Conservation (phyloP, 1,140 invertebrate species). For the Hormaphis cornu region DNA sequence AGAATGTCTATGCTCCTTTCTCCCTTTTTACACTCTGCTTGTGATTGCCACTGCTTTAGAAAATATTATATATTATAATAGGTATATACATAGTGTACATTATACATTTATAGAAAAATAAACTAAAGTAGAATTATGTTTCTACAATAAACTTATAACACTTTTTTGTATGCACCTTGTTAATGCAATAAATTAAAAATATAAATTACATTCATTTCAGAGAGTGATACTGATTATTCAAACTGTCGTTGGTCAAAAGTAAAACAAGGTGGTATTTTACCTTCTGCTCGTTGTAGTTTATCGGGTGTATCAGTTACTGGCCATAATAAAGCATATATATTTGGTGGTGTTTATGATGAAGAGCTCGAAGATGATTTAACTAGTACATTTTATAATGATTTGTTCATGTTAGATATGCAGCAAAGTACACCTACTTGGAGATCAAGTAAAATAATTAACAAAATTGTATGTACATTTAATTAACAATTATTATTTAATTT, state of each 20-base stretch:
- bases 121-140: no score
- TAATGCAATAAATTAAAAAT: no score
- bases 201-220: slow-evolving; percentile 42
- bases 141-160: no score
- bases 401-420: slow-evolving; percentile 66
- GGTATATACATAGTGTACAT: background rate
- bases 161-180: no score
- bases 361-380: slow-evolving; percentile 71
- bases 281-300: slow-evolving; percentile 57
- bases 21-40: no score
- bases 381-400: slow-evolving; percentile 74
- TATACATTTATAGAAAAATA: background rate
- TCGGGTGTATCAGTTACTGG: slow-evolving; percentile 45
- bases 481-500: slow-evolving; percentile 47
- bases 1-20: no score
- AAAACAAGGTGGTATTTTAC: slow-evolving; percentile 57
- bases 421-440: slow-evolving; percentile 58
- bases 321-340: slow-evolving; percentile 56
- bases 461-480: slow-evolving; percentile 37
- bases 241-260: slow-evolving; percentile 69
- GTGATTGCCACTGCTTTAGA: no score
- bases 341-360: slow-evolving; percentile 69
- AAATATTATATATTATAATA: no score
- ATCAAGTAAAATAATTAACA: slow-evolving; percentile 39
- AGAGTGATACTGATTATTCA: slow-evolving; percentile 50